phyloP scores from a whole-genome alignment of 2,888 invertebrate genomes.

The Drosophila engyochracea region DNA sequence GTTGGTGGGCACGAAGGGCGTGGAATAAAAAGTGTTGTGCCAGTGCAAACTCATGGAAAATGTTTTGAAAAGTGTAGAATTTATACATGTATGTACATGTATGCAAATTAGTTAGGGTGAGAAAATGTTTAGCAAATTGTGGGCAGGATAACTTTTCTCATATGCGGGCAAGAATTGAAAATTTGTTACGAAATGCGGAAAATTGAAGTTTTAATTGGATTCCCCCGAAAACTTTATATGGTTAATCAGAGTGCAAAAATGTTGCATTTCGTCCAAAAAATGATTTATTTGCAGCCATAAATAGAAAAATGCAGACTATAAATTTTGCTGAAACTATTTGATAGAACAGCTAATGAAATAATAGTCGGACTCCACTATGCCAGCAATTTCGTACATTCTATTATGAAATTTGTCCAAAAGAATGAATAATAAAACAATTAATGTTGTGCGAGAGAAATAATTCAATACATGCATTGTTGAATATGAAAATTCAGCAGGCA shows the following conservation, averaged over 20 bases:
- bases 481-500: background rate
- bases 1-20: background rate
- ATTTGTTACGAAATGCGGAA: background rate
- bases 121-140: conserved; percentile 42
- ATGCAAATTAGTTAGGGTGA: conserved; percentile 43
- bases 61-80: background rate
- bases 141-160: conserved; percentile 50
- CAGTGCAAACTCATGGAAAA: conserved; percentile 12
- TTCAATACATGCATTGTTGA: background rate
- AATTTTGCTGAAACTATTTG: background rate
- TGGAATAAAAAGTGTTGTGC: conserved; percentile 1
- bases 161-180: conserved; percentile 23
- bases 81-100: background rate
- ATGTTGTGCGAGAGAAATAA: background rate
- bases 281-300: background rate
- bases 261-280: conserved; percentile 1
- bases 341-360: background rate
- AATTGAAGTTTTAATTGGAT: conserved; percentile 49
- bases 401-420: background rate
- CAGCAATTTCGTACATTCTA: background rate
- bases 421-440: background rate
- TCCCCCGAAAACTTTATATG: conserved; percentile 12
- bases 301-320: background rate
- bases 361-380: background rate
- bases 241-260: conserved; percentile 25